Conservation (phyloP, 2,113 vertebrate species). For the zebrafish (Danio rerio) region DNA sequence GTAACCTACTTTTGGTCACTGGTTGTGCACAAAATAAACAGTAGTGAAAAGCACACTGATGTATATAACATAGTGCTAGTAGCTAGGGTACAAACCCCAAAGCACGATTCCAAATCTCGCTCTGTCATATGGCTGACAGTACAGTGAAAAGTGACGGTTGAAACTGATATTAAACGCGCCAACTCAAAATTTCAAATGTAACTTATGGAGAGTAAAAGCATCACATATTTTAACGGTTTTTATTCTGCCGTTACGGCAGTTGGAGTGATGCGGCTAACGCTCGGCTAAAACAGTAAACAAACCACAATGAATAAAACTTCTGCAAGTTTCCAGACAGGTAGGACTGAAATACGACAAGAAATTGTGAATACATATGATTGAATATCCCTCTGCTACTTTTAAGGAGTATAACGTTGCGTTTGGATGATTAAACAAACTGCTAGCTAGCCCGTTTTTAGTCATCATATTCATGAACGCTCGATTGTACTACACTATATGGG, state of each 20-base stretch:
- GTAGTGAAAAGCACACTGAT: too few species aligned
- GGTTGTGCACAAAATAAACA: too few species aligned
- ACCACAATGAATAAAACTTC: neutral
- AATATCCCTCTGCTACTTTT: neutral
- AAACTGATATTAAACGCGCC: neutral
- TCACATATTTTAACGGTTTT: neutral
- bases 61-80: too few species aligned
- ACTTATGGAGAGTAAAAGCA: neutral
- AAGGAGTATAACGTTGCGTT: neutral
- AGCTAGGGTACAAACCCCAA: neutral
- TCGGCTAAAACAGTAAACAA: conserved; percentile 7
- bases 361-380: too few species aligned
- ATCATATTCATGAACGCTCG: neutral
- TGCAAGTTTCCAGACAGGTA: neutral
- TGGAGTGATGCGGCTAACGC: conserved; percentile 1
- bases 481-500: too few species aligned
- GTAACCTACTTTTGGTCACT: too few species aligned
- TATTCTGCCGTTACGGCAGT: neutral
- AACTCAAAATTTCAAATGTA: neutral
- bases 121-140: neutral
- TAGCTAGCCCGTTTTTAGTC: neutral
- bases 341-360: neutral
- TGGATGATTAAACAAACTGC: conserved; percentile 15
- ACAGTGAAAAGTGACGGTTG: conserved; percentile 20
- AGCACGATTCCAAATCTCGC: neutral